phyloP scores from a whole-genome alignment of 1,140 invertebrate genomes.

The Drosophila bocqueti region DNA sequence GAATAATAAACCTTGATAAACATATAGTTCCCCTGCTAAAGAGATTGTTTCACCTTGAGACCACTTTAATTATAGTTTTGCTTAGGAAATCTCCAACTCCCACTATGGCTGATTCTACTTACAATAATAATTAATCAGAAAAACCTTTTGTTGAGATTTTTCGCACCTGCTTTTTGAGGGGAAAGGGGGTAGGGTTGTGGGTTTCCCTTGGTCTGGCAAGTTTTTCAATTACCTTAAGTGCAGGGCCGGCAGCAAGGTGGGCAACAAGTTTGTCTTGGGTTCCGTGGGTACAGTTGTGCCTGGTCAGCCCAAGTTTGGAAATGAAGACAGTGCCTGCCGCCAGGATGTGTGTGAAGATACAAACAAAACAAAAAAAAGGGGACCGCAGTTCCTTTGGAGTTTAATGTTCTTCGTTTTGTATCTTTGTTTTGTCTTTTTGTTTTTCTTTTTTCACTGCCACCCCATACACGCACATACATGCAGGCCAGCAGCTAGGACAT shows the following conservation, averaged over 20 bases:
- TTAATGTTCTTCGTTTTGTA: slow-evolving; percentile 70
- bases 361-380: slow-evolving; percentile 28
- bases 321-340: slow-evolving; percentile 6
- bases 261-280: slow-evolving; percentile 58
- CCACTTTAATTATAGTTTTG: slow-evolving; percentile 53
- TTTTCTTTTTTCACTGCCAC: slow-evolving; percentile 41
- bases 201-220: slow-evolving; percentile 10
- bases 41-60: slow-evolving; percentile 10
- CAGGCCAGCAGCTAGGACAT: slow-evolving; percentile 51
- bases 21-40: too few species aligned
- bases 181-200: not conserved
- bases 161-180: slow-evolving; percentile 28
- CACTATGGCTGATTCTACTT: not conserved
- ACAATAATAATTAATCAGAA: slow-evolving; percentile 42
- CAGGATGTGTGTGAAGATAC: slow-evolving; percentile 1
- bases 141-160: slow-evolving; percentile 28
- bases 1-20: too few species aligned
- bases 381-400: slow-evolving; percentile 68
- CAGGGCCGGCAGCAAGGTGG: slow-evolving; percentile 6
- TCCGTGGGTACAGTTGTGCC: slow-evolving; percentile 67
- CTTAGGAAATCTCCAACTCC: not conserved
- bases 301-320: slow-evolving; percentile 48
- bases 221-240: slow-evolving; percentile 81
- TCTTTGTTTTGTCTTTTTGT: slow-evolving; percentile 52
- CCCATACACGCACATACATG: slow-evolving; percentile 23